A percentile compares a stretch with the other conserved stretches of the same genome.
phyloP scores from a whole-genome alignment of 2,888 invertebrate genomes.

The Erynnis tages region DNA sequence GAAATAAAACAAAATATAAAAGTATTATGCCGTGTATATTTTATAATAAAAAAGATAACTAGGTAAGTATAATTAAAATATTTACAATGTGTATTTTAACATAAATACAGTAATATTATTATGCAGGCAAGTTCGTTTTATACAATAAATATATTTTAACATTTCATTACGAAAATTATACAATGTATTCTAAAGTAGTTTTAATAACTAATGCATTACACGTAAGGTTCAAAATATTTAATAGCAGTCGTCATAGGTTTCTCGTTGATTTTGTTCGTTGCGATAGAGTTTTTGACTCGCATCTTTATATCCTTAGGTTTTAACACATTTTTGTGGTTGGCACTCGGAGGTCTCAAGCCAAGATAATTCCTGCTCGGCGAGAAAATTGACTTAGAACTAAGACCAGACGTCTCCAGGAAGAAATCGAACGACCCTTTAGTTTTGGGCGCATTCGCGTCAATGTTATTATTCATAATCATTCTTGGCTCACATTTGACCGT shows the following conservation, averaged over 20 bases:
- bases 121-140: constrained; percentile 77
- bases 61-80: constrained; percentile 61
- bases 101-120: constrained; percentile 70
- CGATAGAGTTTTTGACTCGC: constrained; percentile 84
- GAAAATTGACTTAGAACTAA: constrained; percentile 89
- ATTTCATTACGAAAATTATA: constrained; percentile 47
- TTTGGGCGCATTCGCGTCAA: constrained; percentile 55
- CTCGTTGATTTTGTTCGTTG: constrained; percentile 81
- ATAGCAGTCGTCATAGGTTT: constrained; percentile 80
- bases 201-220: no score
- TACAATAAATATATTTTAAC: constrained; percentile 71
- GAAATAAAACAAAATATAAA: constrained; percentile 20
- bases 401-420: constrained; percentile 89
- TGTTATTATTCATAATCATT: constrained; percentile 56
- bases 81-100: constrained; percentile 57
- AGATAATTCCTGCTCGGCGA: constrained; percentile 70
- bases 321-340: constrained; percentile 87
- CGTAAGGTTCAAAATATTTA: constrained; percentile 79
- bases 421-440: constrained; percentile 84
- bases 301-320: constrained; percentile 90
- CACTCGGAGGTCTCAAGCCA: constrained; percentile 82
- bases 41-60: constrained; percentile 59
- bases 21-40: constrained; percentile 52
- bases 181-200: constrained; percentile 32
- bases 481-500: constrained; percentile 72